Evolutionary conservation across 2,797 vertebrate genomes (phyloP).

Genomic region (Coendou prehensilis): DNA sequence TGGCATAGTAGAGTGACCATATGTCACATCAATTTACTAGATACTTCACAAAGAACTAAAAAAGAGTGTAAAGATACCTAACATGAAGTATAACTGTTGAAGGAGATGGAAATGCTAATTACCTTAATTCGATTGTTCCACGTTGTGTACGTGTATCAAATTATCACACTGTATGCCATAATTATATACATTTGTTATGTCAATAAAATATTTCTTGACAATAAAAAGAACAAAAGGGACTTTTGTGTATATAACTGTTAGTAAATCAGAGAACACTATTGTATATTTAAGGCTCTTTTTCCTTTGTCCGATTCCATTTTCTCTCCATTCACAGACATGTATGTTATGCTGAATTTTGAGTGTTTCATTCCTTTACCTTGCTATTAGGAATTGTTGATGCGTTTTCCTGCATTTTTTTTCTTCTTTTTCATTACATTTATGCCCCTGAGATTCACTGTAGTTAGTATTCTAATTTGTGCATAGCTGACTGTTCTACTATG

Average conservation of each 20-base stretch:
- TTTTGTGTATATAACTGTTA: not conserved
- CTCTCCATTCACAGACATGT: not conserved
- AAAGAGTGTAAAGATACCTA: not conserved
- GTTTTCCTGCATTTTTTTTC: not conserved
- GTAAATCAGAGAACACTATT: not conserved
- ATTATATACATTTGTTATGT: not conserved
- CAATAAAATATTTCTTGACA: not conserved
- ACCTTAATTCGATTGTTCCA: not conserved
- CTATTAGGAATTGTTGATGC: not conserved
- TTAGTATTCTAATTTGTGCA: not conserved
- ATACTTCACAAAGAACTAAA: not conserved
- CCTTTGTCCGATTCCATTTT: not conserved
- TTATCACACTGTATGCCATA: not conserved
- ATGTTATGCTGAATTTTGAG: not conserved
- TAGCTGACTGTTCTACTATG: not conserved
- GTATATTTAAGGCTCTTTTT: not conserved
- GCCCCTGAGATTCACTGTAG: not conserved
- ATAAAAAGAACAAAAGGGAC: not conserved
- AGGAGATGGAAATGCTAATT: not conserved
- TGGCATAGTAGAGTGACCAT: not conserved
- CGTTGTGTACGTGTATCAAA: not conserved
- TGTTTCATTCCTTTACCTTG: constrained; percentile 1
- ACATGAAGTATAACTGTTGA: not conserved
- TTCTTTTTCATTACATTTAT: not conserved
- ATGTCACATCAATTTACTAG: not conserved